Conservation (phyloP, 2,113 vertebrate genomes). For the Hippocampus abdominalis region DNA sequence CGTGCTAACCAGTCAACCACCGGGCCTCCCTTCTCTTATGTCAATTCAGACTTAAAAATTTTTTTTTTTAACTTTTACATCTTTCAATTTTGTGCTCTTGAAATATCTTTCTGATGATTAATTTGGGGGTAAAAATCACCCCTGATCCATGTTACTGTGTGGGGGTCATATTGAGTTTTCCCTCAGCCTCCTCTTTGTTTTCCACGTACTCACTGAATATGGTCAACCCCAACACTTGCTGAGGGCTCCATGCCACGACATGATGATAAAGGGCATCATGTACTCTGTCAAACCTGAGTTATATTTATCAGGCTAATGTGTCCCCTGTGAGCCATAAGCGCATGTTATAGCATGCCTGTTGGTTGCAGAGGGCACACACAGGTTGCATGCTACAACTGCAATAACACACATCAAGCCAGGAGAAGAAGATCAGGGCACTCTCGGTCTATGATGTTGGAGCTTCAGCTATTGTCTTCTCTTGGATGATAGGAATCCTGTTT, state of each 20-base stretch:
- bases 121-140: neutral
- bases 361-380: slow-evolving; percentile 16
- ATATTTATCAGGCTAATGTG: slow-evolving; percentile 47
- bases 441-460: slow-evolving; percentile 7
- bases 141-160: neutral
- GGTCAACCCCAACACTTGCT: neutral
- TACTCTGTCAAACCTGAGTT: slow-evolving; percentile 44
- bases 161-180: neutral
- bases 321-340: slow-evolving; percentile 22
- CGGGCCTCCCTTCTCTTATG: neutral
- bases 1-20: too few species aligned
- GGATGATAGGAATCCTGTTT: neutral
- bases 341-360: slow-evolving; percentile 25
- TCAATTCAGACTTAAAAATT: neutral
- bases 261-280: slow-evolving; percentile 45
- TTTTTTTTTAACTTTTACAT: too few species aligned
- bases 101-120: neutral
- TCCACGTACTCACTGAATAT: neutral
- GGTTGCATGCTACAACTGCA: slow-evolving; percentile 24
- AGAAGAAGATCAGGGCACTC: slow-evolving; percentile 4
- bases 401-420: slow-evolving; percentile 21
- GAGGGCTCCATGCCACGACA: slow-evolving; percentile 8
- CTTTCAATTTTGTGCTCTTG: neutral
- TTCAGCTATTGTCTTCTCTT: slow-evolving; percentile 2
- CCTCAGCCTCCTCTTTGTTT: neutral